Percentiles rank a stretch among this genome's conserved stretches.
Conservation (phyloP, 2,888 invertebrate species). For the Leptinotarsa juncta region DNA sequence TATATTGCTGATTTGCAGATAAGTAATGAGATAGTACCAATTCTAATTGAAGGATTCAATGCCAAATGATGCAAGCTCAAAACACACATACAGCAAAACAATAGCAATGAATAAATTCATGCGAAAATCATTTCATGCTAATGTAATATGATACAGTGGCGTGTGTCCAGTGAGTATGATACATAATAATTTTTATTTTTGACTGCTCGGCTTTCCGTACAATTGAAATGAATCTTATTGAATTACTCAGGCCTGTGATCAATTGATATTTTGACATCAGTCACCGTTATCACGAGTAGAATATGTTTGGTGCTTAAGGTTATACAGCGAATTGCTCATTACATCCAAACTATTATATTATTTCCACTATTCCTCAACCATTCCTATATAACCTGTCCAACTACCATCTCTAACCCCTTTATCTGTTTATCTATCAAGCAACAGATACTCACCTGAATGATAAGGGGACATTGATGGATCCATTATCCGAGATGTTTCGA, state of each 20-base stretch:
- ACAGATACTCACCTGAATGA: constrained; percentile 73
- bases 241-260: too few relatives aligned
- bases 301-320: neutral
- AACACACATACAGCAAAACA: constrained; percentile 40
- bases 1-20: constrained; percentile 59
- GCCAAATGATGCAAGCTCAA: constrained; percentile 62
- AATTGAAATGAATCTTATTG: too few relatives aligned
- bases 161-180: constrained; percentile 31
- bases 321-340: neutral
- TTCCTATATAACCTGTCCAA: neutral
- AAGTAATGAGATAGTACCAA: constrained; percentile 55
- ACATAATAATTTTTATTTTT: too few relatives aligned
- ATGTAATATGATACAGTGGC: constrained; percentile 56
- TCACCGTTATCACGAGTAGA: neutral
- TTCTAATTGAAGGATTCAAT: constrained; percentile 61
- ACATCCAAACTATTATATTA: neutral
- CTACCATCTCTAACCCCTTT: neutral
- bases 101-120: constrained; percentile 52
- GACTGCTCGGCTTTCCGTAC: too few relatives aligned
- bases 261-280: too few relatives aligned
- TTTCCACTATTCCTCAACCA: neutral
- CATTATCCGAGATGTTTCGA: constrained; percentile 71
- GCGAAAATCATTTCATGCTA: constrained; percentile 53
- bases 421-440: constrained; percentile 13
- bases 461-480: constrained; percentile 77